These are phyloP conservation scores for Nilaparvata lugens DNA, from an alignment of 1,140 invertebrate genomes.

Conservation along the genomic window DNA sequence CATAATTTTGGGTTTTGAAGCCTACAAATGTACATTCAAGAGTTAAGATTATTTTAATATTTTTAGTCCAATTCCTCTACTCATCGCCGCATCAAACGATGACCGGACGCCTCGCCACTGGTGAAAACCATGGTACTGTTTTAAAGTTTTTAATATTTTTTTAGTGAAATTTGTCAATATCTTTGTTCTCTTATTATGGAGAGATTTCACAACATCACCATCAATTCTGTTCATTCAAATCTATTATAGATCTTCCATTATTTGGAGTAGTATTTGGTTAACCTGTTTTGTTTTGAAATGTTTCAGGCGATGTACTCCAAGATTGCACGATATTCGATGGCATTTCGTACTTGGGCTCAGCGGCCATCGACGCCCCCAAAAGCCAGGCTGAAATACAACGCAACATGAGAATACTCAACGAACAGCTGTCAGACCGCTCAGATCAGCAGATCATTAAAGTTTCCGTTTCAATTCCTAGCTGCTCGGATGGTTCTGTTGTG, in stretches of 20 bases:
- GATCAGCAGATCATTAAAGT: conserved; percentile 61
- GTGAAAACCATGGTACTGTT: no score
- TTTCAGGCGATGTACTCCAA: conserved; percentile 55
- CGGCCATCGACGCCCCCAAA: conserved; percentile 85
- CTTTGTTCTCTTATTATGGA: no score
- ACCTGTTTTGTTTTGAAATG: background rate
- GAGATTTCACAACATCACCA: no score
- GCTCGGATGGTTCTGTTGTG: conserved; percentile 75
- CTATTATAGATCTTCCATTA: background rate
- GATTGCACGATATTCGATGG: conserved; percentile 87
- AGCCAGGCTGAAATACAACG: conserved; percentile 91
- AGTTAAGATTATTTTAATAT: no score
- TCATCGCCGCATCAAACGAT: no score
- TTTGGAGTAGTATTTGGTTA: background rate
- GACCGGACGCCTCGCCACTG: no score
- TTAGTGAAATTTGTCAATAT: no score
- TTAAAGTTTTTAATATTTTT: no score
- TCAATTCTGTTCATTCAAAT: background rate
- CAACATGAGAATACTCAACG: conserved; percentile 82
- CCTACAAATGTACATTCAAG: no score
- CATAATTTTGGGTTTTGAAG: no score
- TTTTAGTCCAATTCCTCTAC: no score
- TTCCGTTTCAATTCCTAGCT: conserved; percentile 82
- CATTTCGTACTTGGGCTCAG: conserved; percentile 89
- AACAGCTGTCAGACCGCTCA: conserved; percentile 45